Evolutionary conservation across 2,113 vertebrate species (phyloP), one percentile per base, ranked within the genome.

Genomic region (Peromyscus maniculatus): DNA sequence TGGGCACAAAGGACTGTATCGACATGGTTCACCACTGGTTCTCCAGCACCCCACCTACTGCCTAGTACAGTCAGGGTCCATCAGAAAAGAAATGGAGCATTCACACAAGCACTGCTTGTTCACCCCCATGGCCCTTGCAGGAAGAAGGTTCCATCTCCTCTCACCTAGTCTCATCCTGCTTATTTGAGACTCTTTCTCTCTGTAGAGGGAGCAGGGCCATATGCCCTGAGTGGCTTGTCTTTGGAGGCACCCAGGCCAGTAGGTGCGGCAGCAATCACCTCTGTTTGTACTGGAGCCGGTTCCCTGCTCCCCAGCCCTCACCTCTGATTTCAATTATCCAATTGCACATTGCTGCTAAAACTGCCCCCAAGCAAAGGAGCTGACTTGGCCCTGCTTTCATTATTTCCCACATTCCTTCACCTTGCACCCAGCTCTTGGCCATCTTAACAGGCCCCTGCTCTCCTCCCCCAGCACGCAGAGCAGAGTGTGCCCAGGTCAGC

Each of bases 261-360:
- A 78, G 91, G 52, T 83, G 66, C 91, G 0, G 1, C 15, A 82
- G 59, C 43, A 66, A 67, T 59, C 62, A n/a, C 87, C 77, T 95
- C 31, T 96, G 2, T 95, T 97, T 96, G 91, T 82, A 31, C 74
- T 91, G 91, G 92, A 92, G 80, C 89, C 4, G 2, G 62, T 82
- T 93, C 66, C 87, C 92, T 91, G 71, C 77, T 49, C 59, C 46
- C 95, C 77, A 52, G 71, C 7, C 17, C 92, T 97, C 77, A 86
- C 94, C 96, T 64, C 82, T 97, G 96, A 97, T 93, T 98, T 95
- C 94, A 97, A 71, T 96, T 97, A 95, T 94, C 95, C 96, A 87
- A 17, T 79, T 94, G 96, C 82, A 79, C 78, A 69, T 74, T 95
- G 96, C 86, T 95, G 91, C 86, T 92, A 66, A 94, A 88, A 93